Evolutionary conservation across 2,888 invertebrate genomes (phyloP).

Genomic region (Andrena dorsata): DNA sequence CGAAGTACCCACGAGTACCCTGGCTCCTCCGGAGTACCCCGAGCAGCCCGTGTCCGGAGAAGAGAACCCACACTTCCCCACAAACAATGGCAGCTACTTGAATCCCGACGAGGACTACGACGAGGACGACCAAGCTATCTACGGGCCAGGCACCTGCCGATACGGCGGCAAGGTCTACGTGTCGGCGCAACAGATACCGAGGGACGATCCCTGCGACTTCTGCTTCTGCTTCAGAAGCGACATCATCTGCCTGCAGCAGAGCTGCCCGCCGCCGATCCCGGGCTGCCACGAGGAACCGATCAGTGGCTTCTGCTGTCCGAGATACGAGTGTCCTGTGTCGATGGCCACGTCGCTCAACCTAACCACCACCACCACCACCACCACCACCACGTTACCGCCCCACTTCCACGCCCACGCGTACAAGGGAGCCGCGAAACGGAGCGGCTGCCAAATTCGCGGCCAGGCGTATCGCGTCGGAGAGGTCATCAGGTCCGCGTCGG

Average conservation of each 20-base stretch:
- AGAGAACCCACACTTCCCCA: conserved; percentile 80
- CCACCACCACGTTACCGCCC: conserved; percentile 93
- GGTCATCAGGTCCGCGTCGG: conserved; percentile 93
- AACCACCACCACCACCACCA: conserved; percentile 95
- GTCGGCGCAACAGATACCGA: conserved; percentile 97
- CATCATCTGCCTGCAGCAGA: conserved; percentile 97
- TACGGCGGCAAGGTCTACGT: conserved; percentile 97
- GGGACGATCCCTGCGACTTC: conserved; percentile 97
- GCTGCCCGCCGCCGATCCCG: conserved; percentile 96
- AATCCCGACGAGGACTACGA: conserved; percentile 89
- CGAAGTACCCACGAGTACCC: conserved; percentile 45
- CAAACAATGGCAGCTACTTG: conserved; percentile 85
- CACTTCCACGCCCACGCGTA: conserved; percentile 93
- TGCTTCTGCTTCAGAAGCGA: conserved; percentile 99
- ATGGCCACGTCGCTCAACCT: conserved; percentile 93
- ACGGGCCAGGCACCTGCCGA: conserved; percentile 95
- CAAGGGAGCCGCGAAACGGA: conserved; percentile 90
- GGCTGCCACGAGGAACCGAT: conserved; percentile 97
- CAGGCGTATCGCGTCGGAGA: conserved; percentile 95
- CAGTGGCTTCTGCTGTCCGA: conserved; percentile 96
- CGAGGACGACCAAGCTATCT: conserved; percentile 91
- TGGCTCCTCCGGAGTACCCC: conserved; percentile 73
- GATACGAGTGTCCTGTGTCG: conserved; percentile 96
- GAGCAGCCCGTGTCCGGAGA: conserved; percentile 76
- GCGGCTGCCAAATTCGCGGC: conserved; percentile 95